These are phyloP conservation scores for Drosophila fuyamai DNA, from an alignment of 1,140 invertebrate genomes.

Conservation along the genomic window DNA sequence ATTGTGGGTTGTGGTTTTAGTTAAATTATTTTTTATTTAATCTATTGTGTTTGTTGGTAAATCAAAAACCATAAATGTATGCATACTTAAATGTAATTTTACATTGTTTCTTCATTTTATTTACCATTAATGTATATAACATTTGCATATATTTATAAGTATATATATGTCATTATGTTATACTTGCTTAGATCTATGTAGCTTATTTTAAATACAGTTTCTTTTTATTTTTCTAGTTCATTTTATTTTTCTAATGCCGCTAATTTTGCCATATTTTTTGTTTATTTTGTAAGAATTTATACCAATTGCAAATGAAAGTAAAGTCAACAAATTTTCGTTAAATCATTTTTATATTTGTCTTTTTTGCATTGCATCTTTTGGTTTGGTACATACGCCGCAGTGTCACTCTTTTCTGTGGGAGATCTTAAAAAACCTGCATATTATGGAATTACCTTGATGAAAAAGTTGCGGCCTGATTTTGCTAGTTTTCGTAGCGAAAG, in stretches of 20 bases:
- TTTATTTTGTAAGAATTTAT: slow-evolving; percentile 44
- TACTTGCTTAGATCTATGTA: slow-evolving; percentile 57
- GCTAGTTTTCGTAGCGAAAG: slow-evolving; percentile 6
- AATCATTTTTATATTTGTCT: slow-evolving; percentile 38
- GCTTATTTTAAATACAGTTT: slow-evolving; percentile 53
- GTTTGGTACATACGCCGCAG: slow-evolving; percentile 30
- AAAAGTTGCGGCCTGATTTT: slow-evolving; percentile 11
- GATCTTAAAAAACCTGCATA: slow-evolving; percentile 19
- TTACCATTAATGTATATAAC: slow-evolving; percentile 71
- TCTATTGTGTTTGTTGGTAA: slow-evolving; percentile 16
- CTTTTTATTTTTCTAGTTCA: slow-evolving; percentile 35
- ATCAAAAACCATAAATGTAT: slow-evolving; percentile 55
- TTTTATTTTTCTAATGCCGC: slow-evolving; percentile 49
- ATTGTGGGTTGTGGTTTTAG: slow-evolving; percentile 10
- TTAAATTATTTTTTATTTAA: slow-evolving; percentile 1
- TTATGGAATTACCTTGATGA: background rate
- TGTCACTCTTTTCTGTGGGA: slow-evolving; percentile 38
- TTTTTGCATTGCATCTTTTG: slow-evolving; percentile 24
- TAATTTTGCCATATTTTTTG: slow-evolving; percentile 39
- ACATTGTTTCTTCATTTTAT: slow-evolving; percentile 53
- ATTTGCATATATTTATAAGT: slow-evolving; percentile 56
- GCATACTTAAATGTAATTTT: slow-evolving; percentile 68
- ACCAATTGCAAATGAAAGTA: slow-evolving; percentile 57
- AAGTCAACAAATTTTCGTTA: slow-evolving; percentile 25
- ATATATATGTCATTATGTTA: slow-evolving; percentile 67